Percentiles rank a stretch among this genome's conserved stretches.
Evolutionary conservation across 2,113 vertebrate genomes (phyloP).

Genomic region (Corynorhinus townsendii): DNA sequence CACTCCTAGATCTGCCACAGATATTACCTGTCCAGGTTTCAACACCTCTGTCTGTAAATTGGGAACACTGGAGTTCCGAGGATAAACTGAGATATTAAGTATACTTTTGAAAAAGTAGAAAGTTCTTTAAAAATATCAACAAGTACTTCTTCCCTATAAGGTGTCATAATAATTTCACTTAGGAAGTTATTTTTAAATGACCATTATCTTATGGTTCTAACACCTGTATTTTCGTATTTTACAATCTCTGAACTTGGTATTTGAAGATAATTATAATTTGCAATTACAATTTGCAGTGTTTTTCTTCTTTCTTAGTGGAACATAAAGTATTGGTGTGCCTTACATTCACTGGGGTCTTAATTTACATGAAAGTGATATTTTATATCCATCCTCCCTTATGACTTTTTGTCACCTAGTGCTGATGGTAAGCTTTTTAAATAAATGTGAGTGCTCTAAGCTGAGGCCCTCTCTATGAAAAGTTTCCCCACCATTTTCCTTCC

Average conservation of each 20-base stretch:
- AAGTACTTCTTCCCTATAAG: not conserved
- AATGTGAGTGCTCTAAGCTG: not conserved
- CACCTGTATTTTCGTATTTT: not conserved
- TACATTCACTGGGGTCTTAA: not conserved
- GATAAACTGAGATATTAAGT: not conserved
- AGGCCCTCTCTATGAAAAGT: not conserved
- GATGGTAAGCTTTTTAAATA: not conserved
- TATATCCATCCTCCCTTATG: not conserved
- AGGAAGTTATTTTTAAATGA: not conserved
- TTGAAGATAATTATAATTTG: not conserved
- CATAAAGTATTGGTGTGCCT: not conserved
- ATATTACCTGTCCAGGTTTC: not conserved
- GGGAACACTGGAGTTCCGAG: not conserved
- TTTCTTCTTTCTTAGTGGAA: not conserved
- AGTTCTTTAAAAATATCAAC: not conserved
- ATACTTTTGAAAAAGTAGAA: not conserved
- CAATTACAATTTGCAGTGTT: not conserved
- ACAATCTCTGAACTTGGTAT: not conserved
- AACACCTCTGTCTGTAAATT: not conserved
- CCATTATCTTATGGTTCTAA: not conserved
- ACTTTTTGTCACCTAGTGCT: not conserved
- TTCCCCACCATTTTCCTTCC: not conserved
- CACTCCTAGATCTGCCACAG: not conserved
- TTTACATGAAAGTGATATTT: not conserved
- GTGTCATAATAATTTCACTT: not conserved